Percentiles rank a stretch among this genome's conserved stretches.
Evolutionary conservation across 2,113 vertebrate genomes (phyloP).

Genomic region (Panthera uncia): DNA sequence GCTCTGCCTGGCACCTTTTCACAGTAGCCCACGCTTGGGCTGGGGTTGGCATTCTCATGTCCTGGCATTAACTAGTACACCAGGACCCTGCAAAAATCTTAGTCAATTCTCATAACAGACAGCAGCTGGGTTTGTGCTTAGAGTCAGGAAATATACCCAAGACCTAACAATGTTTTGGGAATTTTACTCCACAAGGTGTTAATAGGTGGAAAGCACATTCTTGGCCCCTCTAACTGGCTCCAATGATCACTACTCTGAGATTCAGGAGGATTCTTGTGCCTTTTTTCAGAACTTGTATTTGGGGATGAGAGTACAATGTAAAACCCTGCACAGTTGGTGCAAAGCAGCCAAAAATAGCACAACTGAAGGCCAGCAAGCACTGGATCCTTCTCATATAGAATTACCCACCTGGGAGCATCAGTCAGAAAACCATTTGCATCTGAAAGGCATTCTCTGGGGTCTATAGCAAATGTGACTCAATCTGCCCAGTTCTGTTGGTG

Average conservation of each 20-base stretch:
- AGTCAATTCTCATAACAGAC: neutral
- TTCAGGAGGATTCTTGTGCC: neutral
- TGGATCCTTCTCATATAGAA: neutral
- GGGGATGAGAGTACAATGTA: neutral
- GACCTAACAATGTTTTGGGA: neutral
- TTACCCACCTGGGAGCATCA: neutral
- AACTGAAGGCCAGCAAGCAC: neutral
- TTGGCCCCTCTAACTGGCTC: neutral
- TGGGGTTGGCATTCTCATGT: neutral
- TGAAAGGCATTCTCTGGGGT: neutral
- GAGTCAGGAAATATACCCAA: neutral
- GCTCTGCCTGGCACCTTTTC: neutral
- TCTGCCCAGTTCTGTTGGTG: too few relatives aligned
- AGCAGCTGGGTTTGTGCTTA: neutral
- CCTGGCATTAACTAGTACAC: neutral
- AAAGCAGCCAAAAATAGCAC: neutral
- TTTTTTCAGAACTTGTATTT: neutral
- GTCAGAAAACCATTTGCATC: neutral
- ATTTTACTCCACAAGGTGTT: neutral
- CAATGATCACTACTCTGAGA: neutral
- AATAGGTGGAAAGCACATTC: neutral
- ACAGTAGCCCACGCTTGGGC: neutral
- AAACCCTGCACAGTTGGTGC: neutral
- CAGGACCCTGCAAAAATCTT: neutral
- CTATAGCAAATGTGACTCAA: neutral